These are phyloP conservation scores for Onychomys torridus DNA, from an alignment of 2,797 vertebrate species.

Conservation along the genomic window DNA sequence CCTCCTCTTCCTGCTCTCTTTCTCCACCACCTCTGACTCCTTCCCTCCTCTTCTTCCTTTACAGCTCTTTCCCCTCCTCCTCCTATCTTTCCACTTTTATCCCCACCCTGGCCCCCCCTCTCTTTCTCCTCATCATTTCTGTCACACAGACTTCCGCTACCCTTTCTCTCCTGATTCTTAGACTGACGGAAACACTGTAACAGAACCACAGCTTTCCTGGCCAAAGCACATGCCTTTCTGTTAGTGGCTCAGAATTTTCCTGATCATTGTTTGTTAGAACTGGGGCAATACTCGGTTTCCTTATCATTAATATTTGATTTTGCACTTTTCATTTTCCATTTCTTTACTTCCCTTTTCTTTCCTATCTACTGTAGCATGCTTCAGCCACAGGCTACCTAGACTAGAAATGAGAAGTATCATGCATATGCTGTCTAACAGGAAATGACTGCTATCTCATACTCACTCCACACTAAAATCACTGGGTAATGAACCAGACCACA, in stretches of 20 bases:
- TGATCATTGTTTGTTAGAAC: background rate
- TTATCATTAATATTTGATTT: conserved; percentile 8
- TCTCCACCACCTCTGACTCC: background rate
- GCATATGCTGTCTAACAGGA: background rate
- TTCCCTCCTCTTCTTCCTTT: background rate
- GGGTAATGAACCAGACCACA: background rate
- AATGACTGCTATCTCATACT: background rate
- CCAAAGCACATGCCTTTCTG: background rate
- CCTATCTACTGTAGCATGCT: background rate
- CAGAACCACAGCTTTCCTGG: background rate
- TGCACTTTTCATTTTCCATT: background rate
- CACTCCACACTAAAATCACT: background rate
- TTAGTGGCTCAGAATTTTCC: background rate
- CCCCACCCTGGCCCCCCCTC: background rate
- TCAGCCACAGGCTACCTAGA: background rate
- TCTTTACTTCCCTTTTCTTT: background rate
- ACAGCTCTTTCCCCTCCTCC: background rate
- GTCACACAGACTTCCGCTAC: too few relatives aligned
- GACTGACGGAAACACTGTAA: background rate
- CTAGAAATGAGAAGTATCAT: background rate
- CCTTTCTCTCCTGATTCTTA: background rate
- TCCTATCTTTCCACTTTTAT: background rate
- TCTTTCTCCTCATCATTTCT: background rate
- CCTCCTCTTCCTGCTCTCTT: background rate
- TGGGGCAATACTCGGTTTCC: background rate